Conservation (phyloP, 2,113 vertebrate species). For the Odontesthes bonariensis region DNA sequence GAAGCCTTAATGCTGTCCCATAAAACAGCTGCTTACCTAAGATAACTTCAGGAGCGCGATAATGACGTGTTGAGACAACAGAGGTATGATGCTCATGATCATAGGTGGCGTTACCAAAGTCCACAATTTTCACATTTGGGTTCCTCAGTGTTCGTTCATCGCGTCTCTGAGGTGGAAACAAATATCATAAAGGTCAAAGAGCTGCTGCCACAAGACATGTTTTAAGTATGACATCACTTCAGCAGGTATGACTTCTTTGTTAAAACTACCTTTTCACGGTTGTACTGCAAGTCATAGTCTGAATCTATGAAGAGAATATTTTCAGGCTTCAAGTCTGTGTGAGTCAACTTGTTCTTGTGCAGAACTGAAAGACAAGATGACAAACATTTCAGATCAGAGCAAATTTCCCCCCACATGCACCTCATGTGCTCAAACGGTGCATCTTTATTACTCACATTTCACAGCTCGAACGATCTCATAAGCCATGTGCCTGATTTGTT, state of each 20-base stretch:
- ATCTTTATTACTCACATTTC: slow-evolving; percentile 88
- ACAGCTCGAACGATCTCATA: slow-evolving; percentile 93
- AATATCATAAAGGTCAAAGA: neutral
- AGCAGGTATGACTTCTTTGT: neutral
- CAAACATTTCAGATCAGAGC: neutral
- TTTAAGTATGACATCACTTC: neutral
- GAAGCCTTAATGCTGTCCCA: neutral
- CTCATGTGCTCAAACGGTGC: neutral
- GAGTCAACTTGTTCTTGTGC: slow-evolving; percentile 95
- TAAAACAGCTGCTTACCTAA: slow-evolving; percentile 83
- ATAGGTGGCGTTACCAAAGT: slow-evolving; percentile 96
- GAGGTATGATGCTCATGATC: slow-evolving; percentile 97
- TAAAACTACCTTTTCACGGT: slow-evolving; percentile 88
- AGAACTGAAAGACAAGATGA: slow-evolving; percentile 85
- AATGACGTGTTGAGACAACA: slow-evolving; percentile 95
- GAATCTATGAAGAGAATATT: slow-evolving; percentile 97
- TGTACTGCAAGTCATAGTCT: slow-evolving; percentile 91
- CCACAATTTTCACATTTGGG: slow-evolving; percentile 93
- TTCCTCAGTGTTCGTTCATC: slow-evolving; percentile 92
- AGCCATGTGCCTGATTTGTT: slow-evolving; percentile 94
- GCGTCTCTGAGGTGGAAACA: slow-evolving; percentile 84
- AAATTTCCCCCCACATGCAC: no score
- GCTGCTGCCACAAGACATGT: neutral
- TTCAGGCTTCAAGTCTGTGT: slow-evolving; percentile 98
- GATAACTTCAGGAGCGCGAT: slow-evolving; percentile 96